A percentile compares a stretch with the other conserved stretches of the same genome.
These are phyloP conservation scores for Cylindroiulus punctatus DNA, from an alignment of 2,888 invertebrate species.

Conservation along the genomic window DNA sequence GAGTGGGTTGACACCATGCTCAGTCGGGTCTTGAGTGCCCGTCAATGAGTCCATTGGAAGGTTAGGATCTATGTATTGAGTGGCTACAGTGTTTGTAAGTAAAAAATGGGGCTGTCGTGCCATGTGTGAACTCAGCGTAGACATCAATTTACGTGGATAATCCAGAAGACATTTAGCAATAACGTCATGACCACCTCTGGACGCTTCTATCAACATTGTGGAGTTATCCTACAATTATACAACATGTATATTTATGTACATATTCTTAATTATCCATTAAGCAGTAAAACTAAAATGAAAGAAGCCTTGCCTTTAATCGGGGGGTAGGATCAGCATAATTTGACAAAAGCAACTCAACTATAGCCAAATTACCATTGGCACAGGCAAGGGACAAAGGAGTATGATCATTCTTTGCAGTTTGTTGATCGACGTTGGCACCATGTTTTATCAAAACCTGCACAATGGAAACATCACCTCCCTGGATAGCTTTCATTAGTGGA, in stretches of 20 bases:
- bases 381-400: conserved; percentile 96
- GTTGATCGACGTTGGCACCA: conserved; percentile 84
- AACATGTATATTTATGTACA: conserved; percentile 21
- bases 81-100: conserved; percentile 57
- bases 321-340: conserved; percentile 95
- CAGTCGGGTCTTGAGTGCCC: conserved; percentile 59
- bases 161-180: conserved; percentile 95
- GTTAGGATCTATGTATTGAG: conserved; percentile 59
- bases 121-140: conserved; percentile 61
- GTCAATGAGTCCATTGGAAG: conserved; percentile 57
- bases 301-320: conserved; percentile 80
- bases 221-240: conserved; percentile 80
- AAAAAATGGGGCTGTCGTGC: conserved; percentile 52
- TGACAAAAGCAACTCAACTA: conserved; percentile 89
- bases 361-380: conserved; percentile 93
- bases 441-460: conserved; percentile 94
- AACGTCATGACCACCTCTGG: conserved; percentile 95
- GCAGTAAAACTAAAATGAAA: neutral
- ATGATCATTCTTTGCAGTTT: conserved; percentile 95
- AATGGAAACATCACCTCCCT: conserved; percentile 94
- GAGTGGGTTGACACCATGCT: conserved; percentile 59
- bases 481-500: conserved; percentile 97
- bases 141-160: conserved; percentile 87
- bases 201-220: conserved; percentile 97
- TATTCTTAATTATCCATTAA: neutral